These are phyloP conservation scores for Dorcus hopei DNA, from an alignment of 2,888 invertebrate species.

Conservation along the genomic window DNA sequence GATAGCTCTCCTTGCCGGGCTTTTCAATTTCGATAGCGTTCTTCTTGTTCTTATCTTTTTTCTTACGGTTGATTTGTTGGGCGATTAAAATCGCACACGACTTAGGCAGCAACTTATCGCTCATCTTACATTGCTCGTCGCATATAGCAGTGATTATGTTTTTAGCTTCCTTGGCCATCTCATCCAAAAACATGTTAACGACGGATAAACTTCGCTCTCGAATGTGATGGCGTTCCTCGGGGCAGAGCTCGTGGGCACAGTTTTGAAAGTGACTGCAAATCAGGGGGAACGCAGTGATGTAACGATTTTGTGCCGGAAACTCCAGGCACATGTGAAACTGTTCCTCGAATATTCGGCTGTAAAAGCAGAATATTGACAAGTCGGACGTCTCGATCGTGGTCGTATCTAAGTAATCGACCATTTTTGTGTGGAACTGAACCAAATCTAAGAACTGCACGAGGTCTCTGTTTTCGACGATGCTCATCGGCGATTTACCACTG, in stretches of 20 bases:
- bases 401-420: constrained; percentile 97
- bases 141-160: constrained; percentile 98
- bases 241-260: constrained; percentile 96
- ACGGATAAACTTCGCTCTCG: constrained; percentile 92
- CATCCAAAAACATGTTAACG: constrained; percentile 96
- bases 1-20: constrained; percentile 93
- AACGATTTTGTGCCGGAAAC: constrained; percentile 97
- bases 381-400: constrained; percentile 96
- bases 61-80: constrained; percentile 83
- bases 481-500: constrained; percentile 73
- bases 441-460: constrained; percentile 91
- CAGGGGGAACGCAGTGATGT: constrained; percentile 95
- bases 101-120: constrained; percentile 91
- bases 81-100: constrained; percentile 91
- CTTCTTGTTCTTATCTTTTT: constrained; percentile 89
- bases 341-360: constrained; percentile 93
- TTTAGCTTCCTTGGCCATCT: constrained; percentile 98
- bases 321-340: constrained; percentile 99
- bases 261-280: constrained; percentile 98
- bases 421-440: constrained; percentile 94
- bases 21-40: constrained; percentile 81
- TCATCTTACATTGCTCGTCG: constrained; percentile 96
- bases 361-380: constrained; percentile 96
- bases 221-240: constrained; percentile 96
- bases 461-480: constrained; percentile 79